Conservation (phyloP, 1,140 invertebrate genomes). For the Idris sp. region DNA sequence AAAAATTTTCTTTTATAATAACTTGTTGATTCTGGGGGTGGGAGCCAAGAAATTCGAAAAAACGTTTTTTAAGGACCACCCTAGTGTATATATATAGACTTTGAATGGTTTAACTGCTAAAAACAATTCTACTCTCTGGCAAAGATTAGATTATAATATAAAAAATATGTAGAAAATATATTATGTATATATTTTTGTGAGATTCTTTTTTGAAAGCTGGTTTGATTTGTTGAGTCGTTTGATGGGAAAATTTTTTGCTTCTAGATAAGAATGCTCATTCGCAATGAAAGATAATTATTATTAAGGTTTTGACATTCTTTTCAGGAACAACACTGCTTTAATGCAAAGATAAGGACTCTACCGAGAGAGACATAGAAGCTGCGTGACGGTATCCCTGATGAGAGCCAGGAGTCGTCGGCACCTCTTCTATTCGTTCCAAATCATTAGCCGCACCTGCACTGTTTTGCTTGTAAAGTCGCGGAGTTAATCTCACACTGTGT, state of each 20-base stretch:
- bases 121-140: constrained; percentile 45
- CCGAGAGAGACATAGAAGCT: constrained; percentile 75
- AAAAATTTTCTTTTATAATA: too few species aligned
- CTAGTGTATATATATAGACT: constrained; percentile 7
- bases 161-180: constrained; percentile 61
- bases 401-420: constrained; percentile 73
- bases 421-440: constrained; percentile 85
- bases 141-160: constrained; percentile 54
- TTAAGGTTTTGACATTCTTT: constrained; percentile 28
- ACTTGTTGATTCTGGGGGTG: too few species aligned
- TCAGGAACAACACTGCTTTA: constrained; percentile 55
- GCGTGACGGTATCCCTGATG: constrained; percentile 70
- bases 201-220: constrained; percentile 10
- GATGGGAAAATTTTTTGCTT: constrained; percentile 5
- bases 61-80: too few species aligned
- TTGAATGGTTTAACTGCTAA: constrained; percentile 25
- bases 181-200: constrained; percentile 40
- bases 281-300: constrained; percentile 23
- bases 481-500: constrained; percentile 60
- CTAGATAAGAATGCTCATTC: constrained; percentile 17
- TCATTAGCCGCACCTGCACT: constrained; percentile 84
- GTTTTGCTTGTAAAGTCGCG: constrained; percentile 83
- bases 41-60: too few species aligned
- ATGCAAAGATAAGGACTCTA: constrained; percentile 74
- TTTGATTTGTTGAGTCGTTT: constrained; percentile 37